A percentile compares a stretch with the other conserved stretches of the same genome.
Conservation (phyloP, 2,888 invertebrate genomes). For the Polia nebulosa region DNA sequence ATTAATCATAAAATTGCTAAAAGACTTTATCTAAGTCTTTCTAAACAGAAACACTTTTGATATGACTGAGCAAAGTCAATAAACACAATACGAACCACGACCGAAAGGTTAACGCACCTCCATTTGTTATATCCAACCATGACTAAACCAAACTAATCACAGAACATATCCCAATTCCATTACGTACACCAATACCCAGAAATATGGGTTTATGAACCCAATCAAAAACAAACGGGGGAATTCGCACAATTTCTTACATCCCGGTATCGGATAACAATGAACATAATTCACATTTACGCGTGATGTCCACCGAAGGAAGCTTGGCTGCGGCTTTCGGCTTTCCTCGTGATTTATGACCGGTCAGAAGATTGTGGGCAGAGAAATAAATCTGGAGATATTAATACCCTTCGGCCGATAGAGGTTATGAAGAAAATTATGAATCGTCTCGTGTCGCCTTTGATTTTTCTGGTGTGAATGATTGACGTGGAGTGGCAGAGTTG, state of each 20-base stretch:
- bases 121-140: constrained; percentile 8
- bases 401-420: constrained; percentile 69
- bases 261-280: constrained; percentile 80
- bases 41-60: too few species aligned
- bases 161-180: constrained; percentile 43
- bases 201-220: constrained; percentile 50
- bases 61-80: background rate
- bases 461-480: constrained; percentile 49
- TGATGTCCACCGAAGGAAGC: constrained; percentile 72
- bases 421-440: constrained; percentile 64
- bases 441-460: constrained; percentile 45
- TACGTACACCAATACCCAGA: constrained; percentile 48
- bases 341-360: constrained; percentile 78
- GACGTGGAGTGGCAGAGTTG: constrained; percentile 32
- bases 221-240: constrained; percentile 56
- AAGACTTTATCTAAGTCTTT: too few species aligned
- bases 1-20: background rate
- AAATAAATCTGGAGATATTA: constrained; percentile 82
- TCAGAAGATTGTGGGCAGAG: constrained; percentile 79
- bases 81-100: background rate
- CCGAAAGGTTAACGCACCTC: constrained; percentile 14
- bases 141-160: constrained; percentile 39
- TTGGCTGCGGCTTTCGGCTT: constrained; percentile 61
- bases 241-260: constrained; percentile 59
- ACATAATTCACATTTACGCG: constrained; percentile 81